Percentiles rank a stretch among this genome's conserved stretches.
phyloP scores from a whole-genome alignment of 1,140 invertebrate species.

The Leptinotarsa undecemlineata region DNA sequence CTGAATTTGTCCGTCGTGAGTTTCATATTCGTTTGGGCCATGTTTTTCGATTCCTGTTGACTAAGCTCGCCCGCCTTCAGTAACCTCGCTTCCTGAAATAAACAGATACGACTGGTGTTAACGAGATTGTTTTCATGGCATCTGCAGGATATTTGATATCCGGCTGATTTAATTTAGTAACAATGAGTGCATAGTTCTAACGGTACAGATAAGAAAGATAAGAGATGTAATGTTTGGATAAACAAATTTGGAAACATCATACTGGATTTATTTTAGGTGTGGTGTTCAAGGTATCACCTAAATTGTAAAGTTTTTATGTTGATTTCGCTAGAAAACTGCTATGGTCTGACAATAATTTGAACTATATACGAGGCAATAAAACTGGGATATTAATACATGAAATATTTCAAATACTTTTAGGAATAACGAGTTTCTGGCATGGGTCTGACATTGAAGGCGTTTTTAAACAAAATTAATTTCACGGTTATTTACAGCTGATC shows the following conservation, averaged over 20 bases:
- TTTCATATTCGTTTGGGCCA: slow-evolving; percentile 73
- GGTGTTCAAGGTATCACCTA: too few species aligned
- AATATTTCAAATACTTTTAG: too few species aligned
- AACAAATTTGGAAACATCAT: neutral
- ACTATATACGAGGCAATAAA: too few species aligned
- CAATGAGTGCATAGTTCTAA: neutral
- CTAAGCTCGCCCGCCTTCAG: slow-evolving; percentile 80
- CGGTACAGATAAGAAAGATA: neutral
- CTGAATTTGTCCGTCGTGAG: slow-evolving; percentile 83
- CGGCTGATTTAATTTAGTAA: neutral
- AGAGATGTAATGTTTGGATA: neutral
- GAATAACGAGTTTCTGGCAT: too few species aligned
- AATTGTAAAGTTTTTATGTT: too few species aligned
- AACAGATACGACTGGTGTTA: slow-evolving; percentile 28
- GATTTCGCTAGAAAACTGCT: too few species aligned
- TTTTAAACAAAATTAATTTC: too few species aligned
- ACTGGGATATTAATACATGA: too few species aligned
- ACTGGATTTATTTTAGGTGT: neutral
- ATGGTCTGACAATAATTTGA: too few species aligned
- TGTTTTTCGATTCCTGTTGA: slow-evolving; percentile 80
- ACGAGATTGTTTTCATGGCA: neutral
- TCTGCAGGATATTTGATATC: neutral
- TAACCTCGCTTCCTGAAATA: slow-evolving; percentile 74
- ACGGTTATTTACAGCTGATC: too few species aligned
- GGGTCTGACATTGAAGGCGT: too few species aligned